Conservation (phyloP, 2,797 vertebrate genomes). For the Rhabdophis nuchalis region DNA sequence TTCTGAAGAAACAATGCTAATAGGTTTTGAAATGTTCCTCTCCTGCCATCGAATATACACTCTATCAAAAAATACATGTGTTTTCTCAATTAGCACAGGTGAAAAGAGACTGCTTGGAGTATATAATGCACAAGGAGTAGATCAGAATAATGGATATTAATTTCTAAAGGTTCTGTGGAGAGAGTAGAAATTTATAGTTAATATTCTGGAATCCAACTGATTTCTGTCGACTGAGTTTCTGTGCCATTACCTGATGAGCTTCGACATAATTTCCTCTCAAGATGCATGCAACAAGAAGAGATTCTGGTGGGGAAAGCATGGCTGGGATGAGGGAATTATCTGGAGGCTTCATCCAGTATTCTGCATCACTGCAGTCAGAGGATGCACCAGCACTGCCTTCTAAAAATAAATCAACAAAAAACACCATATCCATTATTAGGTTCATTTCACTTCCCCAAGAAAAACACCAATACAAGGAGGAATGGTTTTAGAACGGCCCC, state of each 20-base stretch:
- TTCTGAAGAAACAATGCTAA: background rate
- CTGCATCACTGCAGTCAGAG: conserved; percentile 54
- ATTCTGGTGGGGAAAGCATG: conserved; percentile 93
- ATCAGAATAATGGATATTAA: background rate
- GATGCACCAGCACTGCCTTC: conserved; percentile 76
- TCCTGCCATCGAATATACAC: background rate
- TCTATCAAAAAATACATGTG: background rate
- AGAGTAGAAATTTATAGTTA: background rate
- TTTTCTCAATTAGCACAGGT: background rate
- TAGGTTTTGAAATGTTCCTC: background rate
- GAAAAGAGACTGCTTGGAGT: background rate
- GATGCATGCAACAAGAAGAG: conserved; percentile 90
- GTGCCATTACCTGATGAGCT: conserved; percentile 84
- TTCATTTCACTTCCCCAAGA: background rate
- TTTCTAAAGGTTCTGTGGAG: background rate
- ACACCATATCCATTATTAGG: background rate
- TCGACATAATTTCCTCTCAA: conserved; percentile 87
- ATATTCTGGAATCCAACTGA: background rate
- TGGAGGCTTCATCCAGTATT: conserved; percentile 50
- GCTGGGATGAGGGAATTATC: conserved; percentile 82
- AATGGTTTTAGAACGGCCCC: conserved; percentile 2
- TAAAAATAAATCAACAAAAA: conserved; percentile 55
- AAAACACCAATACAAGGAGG: background rate
- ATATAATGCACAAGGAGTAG: background rate
- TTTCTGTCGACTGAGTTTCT: background rate